These are phyloP conservation scores for Apis laboriosa DNA, from an alignment of 1,140 invertebrate genomes.

Conservation along the genomic window DNA sequence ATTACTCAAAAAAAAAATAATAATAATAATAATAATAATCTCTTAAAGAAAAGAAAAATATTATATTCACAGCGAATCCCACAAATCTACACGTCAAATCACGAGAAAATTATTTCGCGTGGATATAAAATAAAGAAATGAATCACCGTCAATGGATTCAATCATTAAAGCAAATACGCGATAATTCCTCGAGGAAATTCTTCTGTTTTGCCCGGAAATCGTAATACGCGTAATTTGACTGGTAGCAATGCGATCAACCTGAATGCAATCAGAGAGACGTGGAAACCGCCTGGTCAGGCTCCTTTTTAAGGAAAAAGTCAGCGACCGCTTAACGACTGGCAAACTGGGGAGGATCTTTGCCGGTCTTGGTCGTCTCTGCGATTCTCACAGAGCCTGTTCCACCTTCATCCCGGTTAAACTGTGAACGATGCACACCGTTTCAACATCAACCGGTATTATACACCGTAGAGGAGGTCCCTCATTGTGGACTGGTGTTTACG, in stretches of 20 bases:
- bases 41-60: too few relatives aligned
- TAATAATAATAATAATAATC: too few relatives aligned
- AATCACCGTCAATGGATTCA: too few relatives aligned
- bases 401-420: constrained; percentile 9
- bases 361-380: constrained; percentile 1
- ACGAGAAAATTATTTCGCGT: not conserved
- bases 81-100: too few relatives aligned
- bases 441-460: constrained; percentile 21
- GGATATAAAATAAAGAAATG: not conserved
- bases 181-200: not conserved
- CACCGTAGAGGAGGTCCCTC: constrained; percentile 10
- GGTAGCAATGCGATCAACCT: not conserved
- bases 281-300: constrained; percentile 21
- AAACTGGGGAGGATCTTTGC: constrained; percentile 25
- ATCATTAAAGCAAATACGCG: not conserved
- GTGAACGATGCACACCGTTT: not conserved
- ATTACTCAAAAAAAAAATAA: too few relatives aligned
- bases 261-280: not conserved
- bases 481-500: constrained; percentile 39
- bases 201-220: not conserved
- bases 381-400: constrained; percentile 21
- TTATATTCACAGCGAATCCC: too few relatives aligned
- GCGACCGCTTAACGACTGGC: constrained; percentile 40
- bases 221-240: not conserved
- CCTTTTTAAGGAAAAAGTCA: constrained; percentile 47